Evolutionary conservation across 2,797 vertebrate genomes (phyloP).

Genomic region (Clamator glandarius): DNA sequence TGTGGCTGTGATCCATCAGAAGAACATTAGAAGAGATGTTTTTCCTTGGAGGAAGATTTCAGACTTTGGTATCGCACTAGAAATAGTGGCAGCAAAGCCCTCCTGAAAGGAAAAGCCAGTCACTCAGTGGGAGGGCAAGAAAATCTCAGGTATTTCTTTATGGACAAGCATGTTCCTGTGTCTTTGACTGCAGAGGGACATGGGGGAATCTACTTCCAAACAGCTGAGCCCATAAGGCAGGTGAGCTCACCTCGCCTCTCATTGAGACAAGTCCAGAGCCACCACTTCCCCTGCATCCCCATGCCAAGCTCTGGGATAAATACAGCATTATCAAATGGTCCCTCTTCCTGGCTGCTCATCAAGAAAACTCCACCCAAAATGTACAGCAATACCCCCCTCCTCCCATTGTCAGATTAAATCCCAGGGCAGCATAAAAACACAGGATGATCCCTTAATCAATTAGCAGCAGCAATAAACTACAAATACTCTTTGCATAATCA

Average conservation of each 20-base stretch:
- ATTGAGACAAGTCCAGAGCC: neutral
- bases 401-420: neutral
- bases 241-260: neutral
- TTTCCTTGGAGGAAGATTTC: neutral
- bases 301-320: neutral
- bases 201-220: neutral
- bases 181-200: neutral
- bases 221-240: rapidly evolving
- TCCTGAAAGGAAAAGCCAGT: neutral
- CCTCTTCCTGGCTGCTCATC: neutral
- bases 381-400: neutral
- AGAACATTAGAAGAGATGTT: neutral
- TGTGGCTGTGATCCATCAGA: neutral
- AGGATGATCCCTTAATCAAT: conserved; percentile 58
- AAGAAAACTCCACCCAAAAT: neutral
- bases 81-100: neutral
- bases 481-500: neutral
- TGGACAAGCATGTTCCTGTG: neutral
- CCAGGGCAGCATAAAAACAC: conserved; percentile 7
- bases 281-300: neutral
- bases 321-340: neutral
- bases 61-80: neutral
- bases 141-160: neutral
- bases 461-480: conserved; percentile 17
- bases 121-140: neutral